Conservation (phyloP, 2,113 vertebrate genomes). For the Protobothrops mucrosquamatus region DNA sequence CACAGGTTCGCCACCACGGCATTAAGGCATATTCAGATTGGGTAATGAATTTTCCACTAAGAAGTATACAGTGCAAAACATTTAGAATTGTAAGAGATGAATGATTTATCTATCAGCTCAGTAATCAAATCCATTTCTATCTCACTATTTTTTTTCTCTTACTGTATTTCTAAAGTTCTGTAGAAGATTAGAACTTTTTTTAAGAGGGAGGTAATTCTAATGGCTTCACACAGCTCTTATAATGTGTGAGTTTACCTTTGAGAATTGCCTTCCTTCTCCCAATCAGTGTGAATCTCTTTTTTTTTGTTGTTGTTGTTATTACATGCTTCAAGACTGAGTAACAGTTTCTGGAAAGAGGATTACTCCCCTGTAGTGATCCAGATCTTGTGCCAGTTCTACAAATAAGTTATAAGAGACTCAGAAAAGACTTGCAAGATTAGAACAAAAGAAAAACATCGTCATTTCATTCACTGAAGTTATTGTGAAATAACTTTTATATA, state of each 20-base stretch:
- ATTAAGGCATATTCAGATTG: too few species aligned
- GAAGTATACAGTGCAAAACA: not conserved
- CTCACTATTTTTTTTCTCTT: not conserved
- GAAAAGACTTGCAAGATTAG: not conserved
- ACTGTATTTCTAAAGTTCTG: not conserved
- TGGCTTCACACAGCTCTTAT: not conserved
- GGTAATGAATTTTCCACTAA: not conserved
- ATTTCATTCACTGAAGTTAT: not conserved
- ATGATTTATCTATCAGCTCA: not conserved
- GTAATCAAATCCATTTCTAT: not conserved
- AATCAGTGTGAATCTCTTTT: not conserved
- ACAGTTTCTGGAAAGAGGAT: not conserved
- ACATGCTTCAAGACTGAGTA: not conserved
- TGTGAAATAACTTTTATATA: not conserved
- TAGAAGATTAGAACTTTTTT: not conserved
- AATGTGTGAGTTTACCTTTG: not conserved
- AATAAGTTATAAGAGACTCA: not conserved
- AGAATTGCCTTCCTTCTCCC: not conserved
- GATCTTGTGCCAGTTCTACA: not conserved
- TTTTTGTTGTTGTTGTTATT: too few species aligned
- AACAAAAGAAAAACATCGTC: not conserved
- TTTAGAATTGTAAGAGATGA: not conserved
- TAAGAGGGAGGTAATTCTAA: not conserved
- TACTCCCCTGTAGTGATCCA: not conserved
- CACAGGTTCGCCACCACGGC: too few species aligned